Evolutionary conservation across 2,797 vertebrate species (phyloP), one percentile per base, ranked within the genome.

Genomic region (Gadopsis marmoratus): DNA sequence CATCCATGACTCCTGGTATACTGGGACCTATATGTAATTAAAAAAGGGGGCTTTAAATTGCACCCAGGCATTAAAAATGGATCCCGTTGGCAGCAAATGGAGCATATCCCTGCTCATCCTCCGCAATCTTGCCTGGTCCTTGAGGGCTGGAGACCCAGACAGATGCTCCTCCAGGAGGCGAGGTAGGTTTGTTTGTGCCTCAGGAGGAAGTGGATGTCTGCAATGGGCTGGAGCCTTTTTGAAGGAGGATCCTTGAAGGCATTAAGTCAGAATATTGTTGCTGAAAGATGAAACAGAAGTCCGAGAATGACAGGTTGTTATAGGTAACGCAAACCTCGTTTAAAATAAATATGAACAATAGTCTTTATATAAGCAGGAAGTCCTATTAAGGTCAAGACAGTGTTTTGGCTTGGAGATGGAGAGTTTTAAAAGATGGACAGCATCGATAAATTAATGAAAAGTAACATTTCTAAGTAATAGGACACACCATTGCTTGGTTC

Each of bases 1-100:
- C 79, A 78, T 83, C 83, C 48, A 73, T 73, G 87, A 78, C 81
- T 80, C 81, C 82, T 65, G 72, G 16, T 76, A 69, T 7, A 29
- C 76, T 82, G 78, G 88, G 90, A 90, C 82, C 54, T 45, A 70
- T 56, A 56, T 86, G 85, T 88, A 92, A 91, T 92, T 91, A 89
- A 92, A 79, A 78, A n/a, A n/a, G 62, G 78, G 77, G 80, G 68
- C 69, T 87, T 90, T 64, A 82, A 82, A 82, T 79, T 75, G 65
- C 75, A 82, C 79, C 87, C 73, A 47, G 54, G 82, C 90, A 93
- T 93, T 92, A 92, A 92, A 92, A 91, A 92, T 92, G 78, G 80
- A 93, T 86, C 84, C 74, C 50, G 76, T 75, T 84, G 74, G 83
- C 76, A 88, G 87, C 78, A 87, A 91, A 86, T 87, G 86, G 78